Evolutionary conservation across 2,113 vertebrate genomes (phyloP).

Genomic region (Amphiprion percula): DNA sequence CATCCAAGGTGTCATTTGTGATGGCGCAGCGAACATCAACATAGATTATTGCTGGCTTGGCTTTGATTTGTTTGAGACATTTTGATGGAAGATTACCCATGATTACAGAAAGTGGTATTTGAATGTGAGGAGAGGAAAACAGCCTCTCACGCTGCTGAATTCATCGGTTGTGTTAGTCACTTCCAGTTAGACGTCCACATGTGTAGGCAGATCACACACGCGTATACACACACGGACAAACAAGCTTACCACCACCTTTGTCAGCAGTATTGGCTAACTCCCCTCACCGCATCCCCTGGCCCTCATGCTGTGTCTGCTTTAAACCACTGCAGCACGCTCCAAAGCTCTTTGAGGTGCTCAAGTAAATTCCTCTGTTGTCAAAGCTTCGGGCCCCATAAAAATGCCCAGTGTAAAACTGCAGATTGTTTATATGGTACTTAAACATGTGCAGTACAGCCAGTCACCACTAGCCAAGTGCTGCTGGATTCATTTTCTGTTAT

Average conservation of each 20-base stretch:
- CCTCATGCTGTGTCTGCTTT: conserved; percentile 61
- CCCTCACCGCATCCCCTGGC: conserved; percentile 29
- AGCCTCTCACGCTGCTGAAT: conserved; percentile 23
- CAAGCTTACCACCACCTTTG: conserved; percentile 64
- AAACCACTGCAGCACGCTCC: conserved; percentile 65
- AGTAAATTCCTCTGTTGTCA: conserved; percentile 63
- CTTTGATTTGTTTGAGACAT: conserved; percentile 49
- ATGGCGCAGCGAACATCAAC: conserved; percentile 1
- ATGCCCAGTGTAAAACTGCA: conserved; percentile 41
- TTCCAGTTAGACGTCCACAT: conserved; percentile 32
- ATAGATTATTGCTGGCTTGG: conserved; percentile 23
- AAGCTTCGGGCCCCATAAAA: conserved; percentile 57
- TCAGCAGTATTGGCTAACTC: conserved; percentile 72
- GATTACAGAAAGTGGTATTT: conserved; percentile 54
- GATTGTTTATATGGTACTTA: conserved; percentile 49
- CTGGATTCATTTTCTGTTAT: conserved; percentile 16
- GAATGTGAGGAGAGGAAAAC: conserved; percentile 23
- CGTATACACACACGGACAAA: conserved; percentile 32
- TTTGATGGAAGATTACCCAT: conserved; percentile 44
- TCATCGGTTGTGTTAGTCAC: conserved; percentile 43
- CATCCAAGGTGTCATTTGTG: conserved; percentile 34
- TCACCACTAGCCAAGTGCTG: background rate
- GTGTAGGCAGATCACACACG: conserved; percentile 37
- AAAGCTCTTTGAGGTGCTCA: conserved; percentile 54
- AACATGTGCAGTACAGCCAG: conserved; percentile 30